Conservation (phyloP, 2,888 invertebrate species). For the Sesia bembeciformis region DNA sequence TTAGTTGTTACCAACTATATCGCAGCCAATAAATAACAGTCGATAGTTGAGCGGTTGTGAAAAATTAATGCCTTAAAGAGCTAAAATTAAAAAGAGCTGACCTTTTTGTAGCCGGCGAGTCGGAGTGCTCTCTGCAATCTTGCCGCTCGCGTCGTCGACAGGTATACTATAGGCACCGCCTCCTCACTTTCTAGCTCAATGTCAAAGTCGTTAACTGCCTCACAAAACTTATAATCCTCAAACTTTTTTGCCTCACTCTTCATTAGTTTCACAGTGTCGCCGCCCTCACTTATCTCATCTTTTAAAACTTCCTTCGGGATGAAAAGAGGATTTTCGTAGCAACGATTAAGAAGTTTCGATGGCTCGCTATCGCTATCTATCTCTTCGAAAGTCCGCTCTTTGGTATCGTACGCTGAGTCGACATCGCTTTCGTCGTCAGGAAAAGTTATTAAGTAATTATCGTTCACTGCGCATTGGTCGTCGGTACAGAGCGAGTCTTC, state of each 20-base stretch:
- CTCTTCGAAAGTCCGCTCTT: slow-evolving; percentile 9
- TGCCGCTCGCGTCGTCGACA: slow-evolving; percentile 68
- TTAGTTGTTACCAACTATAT: no score
- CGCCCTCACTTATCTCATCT: slow-evolving; percentile 44
- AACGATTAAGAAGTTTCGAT: slow-evolving; percentile 36
- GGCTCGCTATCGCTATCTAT: slow-evolving; percentile 14
- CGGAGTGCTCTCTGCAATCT: slow-evolving; percentile 70
- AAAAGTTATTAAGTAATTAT: slow-evolving; percentile 48
- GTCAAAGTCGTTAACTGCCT: slow-evolving; percentile 63
- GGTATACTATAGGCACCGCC: slow-evolving; percentile 61
- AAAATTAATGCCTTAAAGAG: neutral
- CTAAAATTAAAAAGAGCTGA: slow-evolving; percentile 24
- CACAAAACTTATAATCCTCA: slow-evolving; percentile 61
- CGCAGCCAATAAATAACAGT: neutral
- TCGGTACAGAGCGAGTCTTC: slow-evolving; percentile 29
- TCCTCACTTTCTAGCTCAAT: slow-evolving; percentile 56
- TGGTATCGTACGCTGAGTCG: slow-evolving; percentile 23
- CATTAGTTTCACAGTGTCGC: slow-evolving; percentile 47
- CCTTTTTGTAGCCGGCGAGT: slow-evolving; percentile 75
- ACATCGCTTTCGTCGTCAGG: slow-evolving; percentile 40
- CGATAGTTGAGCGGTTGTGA: neutral
- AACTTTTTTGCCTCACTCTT: slow-evolving; percentile 54
- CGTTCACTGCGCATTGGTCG: slow-evolving; percentile 26
- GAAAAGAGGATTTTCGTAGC: slow-evolving; percentile 53
- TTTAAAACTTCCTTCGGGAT: slow-evolving; percentile 50